These are phyloP conservation scores for Amphiprion clarkii DNA, from an alignment of 2,797 vertebrate species.

Conservation along the genomic window DNA sequence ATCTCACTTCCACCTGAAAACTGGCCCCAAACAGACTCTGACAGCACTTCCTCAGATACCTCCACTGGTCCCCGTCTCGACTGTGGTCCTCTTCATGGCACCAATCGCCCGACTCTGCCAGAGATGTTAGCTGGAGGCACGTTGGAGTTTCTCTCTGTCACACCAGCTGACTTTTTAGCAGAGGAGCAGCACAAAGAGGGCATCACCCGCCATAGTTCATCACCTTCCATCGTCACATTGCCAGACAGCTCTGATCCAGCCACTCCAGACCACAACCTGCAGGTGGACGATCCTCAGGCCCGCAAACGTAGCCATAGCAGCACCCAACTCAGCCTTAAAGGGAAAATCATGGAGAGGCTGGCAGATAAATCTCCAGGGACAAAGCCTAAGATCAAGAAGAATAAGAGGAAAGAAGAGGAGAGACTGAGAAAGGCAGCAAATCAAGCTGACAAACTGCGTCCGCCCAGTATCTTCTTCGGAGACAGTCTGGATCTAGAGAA, in stretches of 20 bases:
- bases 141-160: constrained; percentile 87
- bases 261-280: constrained; percentile 81
- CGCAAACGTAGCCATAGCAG: constrained; percentile 95
- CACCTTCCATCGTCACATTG: constrained; percentile 91
- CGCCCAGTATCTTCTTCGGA: constrained; percentile 95
- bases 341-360: constrained; percentile 92
- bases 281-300: constrained; percentile 84
- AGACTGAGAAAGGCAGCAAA: constrained; percentile 88
- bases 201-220: constrained; percentile 93
- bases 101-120: constrained; percentile 81
- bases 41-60: constrained; percentile 82
- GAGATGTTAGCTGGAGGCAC: constrained; percentile 88
- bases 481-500: constrained; percentile 98
- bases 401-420: constrained; percentile 91
- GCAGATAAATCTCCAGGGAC: constrained; percentile 94
- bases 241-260: constrained; percentile 78
- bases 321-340: constrained; percentile 95
- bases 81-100: constrained; percentile 55
- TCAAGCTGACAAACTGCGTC: constrained; percentile 90
- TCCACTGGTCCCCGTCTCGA: constrained; percentile 75
- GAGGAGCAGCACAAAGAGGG: constrained; percentile 80
- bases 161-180: constrained; percentile 58
- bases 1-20: constrained; percentile 74
- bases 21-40: constrained; percentile 85
- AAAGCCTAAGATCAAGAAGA: constrained; percentile 95